Conservation (phyloP, 2,888 invertebrate species). For the Nephrocerus scutellatus region DNA sequence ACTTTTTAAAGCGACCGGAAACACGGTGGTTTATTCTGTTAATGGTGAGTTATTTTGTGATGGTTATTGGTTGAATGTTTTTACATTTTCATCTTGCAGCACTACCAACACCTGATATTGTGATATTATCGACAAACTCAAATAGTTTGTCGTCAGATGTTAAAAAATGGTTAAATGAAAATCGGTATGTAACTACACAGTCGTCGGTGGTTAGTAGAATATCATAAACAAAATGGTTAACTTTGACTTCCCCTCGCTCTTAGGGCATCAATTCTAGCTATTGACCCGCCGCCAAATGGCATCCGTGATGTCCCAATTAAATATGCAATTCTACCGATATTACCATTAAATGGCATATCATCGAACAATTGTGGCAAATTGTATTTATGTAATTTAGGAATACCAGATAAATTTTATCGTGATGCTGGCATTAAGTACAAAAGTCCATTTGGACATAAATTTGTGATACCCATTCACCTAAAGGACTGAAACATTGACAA, state of each 20-base stretch:
- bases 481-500: constrained; percentile 45
- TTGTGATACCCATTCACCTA: constrained; percentile 66
- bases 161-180: constrained; percentile 63
- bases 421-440: constrained; percentile 71
- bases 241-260: neutral
- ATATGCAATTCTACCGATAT: constrained; percentile 63
- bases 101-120: constrained; percentile 47
- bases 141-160: constrained; percentile 49
- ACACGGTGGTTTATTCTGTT: constrained; percentile 52
- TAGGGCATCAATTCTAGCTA: constrained; percentile 63
- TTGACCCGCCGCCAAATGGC: constrained; percentile 68
- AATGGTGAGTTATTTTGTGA: constrained; percentile 32
- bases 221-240: too few species aligned
- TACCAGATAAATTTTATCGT: constrained; percentile 69
- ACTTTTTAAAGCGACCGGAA: constrained; percentile 60
- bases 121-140: constrained; percentile 44
- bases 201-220: too few species aligned
- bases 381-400: constrained; percentile 77
- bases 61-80: constrained; percentile 4
- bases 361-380: constrained; percentile 59
- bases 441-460: constrained; percentile 79
- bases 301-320: constrained; percentile 56
- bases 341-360: constrained; percentile 60
- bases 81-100: constrained; percentile 29
- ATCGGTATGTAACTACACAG: constrained; percentile 42